Evolutionary conservation across 1,140 invertebrate genomes (phyloP), one percentile per base, ranked within the genome.

Genomic region (Aphelenchoides besseyi): DNA sequence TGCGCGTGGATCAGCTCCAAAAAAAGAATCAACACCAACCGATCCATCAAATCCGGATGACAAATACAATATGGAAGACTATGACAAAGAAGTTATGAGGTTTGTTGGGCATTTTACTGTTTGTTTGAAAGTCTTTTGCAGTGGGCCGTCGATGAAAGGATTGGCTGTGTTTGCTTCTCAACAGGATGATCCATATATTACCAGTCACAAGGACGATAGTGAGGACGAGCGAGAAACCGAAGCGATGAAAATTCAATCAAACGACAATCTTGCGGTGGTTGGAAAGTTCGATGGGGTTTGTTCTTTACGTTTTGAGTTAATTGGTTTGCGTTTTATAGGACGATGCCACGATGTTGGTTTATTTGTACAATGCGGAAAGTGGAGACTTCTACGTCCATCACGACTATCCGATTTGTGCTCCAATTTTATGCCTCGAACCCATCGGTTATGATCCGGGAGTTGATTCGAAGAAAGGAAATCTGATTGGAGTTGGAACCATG

Each of bases 311-410:
- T 59, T 8, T 9, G 8, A 9, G 23, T 9, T 9, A 59, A 59
- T 9, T 59, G 18, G n/a, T 18, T 18, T 72, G 8, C 9, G 9
- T 70, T 70, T 73, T 70, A 30, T 62, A 18, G 53, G 66, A 37
- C n/a, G 70, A 79, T 12, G 29, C 69, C 23, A 28, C 41, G 57
- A 16, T 78, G 18, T 18, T 70, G 26, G 76, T 89, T 88, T 70
- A 85, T 92, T 92, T 96, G 54, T 95, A 92, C 82, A 97, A 97
- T 86, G 90, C 92, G 85, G 88, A 89, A 35, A 91, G 92, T 82
- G 91, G 89, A 41, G 92, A 92, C n/a, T 89, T 95, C 61, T 97
- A 95, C 85, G 90, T 94, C 8, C 93, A 97, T 84, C 94, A 97
- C 86, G 94, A 97, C 83, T 90, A 94, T 59, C 85, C 94, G 9